phyloP scores from a whole-genome alignment of 2,888 invertebrate species.

The Ormyrus nitidulus region DNA sequence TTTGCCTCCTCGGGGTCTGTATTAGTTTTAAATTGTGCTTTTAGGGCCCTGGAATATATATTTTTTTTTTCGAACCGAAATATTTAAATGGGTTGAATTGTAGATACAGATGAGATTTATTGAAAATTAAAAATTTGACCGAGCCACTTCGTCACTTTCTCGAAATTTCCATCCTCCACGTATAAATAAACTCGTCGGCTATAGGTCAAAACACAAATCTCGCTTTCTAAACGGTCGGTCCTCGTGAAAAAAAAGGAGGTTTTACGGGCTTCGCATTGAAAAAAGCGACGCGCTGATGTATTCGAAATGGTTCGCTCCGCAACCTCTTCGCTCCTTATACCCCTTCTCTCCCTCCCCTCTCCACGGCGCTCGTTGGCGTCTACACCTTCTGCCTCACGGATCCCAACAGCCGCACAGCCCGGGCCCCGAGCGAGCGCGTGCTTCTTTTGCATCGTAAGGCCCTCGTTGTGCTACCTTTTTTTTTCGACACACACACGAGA shows the following conservation, averaged over 20 bases:
- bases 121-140: too few relatives aligned
- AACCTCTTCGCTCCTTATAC: not conserved
- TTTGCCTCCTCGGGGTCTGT: not conserved
- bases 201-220: too few relatives aligned
- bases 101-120: too few relatives aligned
- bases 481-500: conserved; percentile 19
- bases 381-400: not conserved
- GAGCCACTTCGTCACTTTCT: too few relatives aligned
- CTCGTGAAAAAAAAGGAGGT: too few relatives aligned
- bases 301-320: conserved; percentile 14
- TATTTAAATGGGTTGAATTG: too few relatives aligned
- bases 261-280: too few relatives aligned
- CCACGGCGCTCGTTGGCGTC: not conserved
- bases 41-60: not conserved
- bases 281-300: not conserved
- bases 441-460: conserved; percentile 52
- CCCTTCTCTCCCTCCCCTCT: not conserved
- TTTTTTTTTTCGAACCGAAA: too few relatives aligned
- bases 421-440: not conserved
- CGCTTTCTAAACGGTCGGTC: too few relatives aligned
- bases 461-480: conserved; percentile 30
- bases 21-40: not conserved
- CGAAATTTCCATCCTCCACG: too few relatives aligned
- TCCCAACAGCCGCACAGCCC: not conserved
- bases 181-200: too few relatives aligned